Evolutionary conservation across 2,888 invertebrate genomes (phyloP), one percentile per base, ranked within the genome.

Genomic region (Strigamia crassipes): DNA sequence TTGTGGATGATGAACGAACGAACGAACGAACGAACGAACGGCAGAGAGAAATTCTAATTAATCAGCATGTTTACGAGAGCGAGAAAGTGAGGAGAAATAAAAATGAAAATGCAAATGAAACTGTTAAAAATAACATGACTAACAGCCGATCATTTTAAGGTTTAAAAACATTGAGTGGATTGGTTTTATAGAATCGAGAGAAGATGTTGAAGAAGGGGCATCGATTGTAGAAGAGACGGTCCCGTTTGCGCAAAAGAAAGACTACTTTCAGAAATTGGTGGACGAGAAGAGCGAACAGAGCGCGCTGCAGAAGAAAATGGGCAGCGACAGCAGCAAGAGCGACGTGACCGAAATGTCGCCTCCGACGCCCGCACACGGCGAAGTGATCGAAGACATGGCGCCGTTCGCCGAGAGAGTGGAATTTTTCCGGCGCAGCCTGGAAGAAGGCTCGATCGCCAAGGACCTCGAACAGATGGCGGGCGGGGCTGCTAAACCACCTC

Each of bases 331-430:
- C 51, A 81, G 46, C 61, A 42, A 12, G 2, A 42, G 23, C 21
- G 23, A 78, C 88, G 1, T 89, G 89, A 86, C 90, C 91, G 86
- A 89, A 90, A 86, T 89, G 89, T 73, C 89, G 3, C 88, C 89
- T 38, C 90, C 90, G 10, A 84, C 84, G 66, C 84, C 85, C 27
- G 81, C 85, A 6, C 84, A 73, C 9, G 41, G 85, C 42, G 85
- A 86, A 31, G 89, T 89, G 12, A 89, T 90, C 85, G 90, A 90
- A 84, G 89, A 89, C 85, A 85, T 90, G 34, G 90, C 90, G 86
- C 90, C 89, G 85, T 90, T 81, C 41, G 81, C 81, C 21, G 78
- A 81, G 18, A n/a, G 81, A 21, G 81, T 81, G 10, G 77, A 81
- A 18, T 81, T 81, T 42, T 81, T 81, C 51, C 77, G 81, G 2